Base-by-base conservation (phyloP, 2,888 invertebrate species). In the Pediacus dermestoides region DNA sequence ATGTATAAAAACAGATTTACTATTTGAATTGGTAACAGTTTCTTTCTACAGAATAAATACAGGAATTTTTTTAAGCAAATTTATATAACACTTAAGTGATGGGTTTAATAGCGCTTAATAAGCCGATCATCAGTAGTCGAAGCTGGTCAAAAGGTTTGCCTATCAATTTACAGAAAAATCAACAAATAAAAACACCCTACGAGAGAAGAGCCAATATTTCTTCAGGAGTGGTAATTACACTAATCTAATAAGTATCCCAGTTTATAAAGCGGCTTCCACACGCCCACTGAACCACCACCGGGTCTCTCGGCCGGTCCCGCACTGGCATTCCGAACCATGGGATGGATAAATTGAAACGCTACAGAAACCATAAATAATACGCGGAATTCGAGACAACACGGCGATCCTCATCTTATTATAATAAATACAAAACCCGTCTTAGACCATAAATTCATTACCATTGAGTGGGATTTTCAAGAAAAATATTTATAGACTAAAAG, bases 321-420 rank as follows among this genome's bases (percentile, higher is more conserved):
- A 36, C 50, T 49, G 10, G 10, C 6, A 26, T 7, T 9, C 26
- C 7, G 6, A 26, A 4, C 6, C 26, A 4, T 26, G 7, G 28
- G 57, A 46, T 49, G 60, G 58, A 63, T 63, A 65, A 66, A 67
- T 66, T 64, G 64, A 66, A 66, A 63, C 63, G 59, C 63, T 60
- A 63, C 61, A 60, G 60, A 58, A 56, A 61, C 64, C 63, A 67
- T 67, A 67, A 67, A 66, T 67, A 64, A 66, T 63, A 57, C 58
- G 63, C 64, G 64, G 64, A 64, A 65, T 64, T 63, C 58, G 60
- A 66, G 62, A 62, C 63, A 57, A 59, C 61, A 57, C 57, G 58
- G 61, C 60, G 60, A 55, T 57, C 57, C 58, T 57, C 61, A 59
- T 56, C 60, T 61, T 60, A 63, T 64, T 64, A 63, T 61, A 62